phyloP scores from a whole-genome alignment of 2,888 invertebrate species.

The Drosophila testacea region DNA sequence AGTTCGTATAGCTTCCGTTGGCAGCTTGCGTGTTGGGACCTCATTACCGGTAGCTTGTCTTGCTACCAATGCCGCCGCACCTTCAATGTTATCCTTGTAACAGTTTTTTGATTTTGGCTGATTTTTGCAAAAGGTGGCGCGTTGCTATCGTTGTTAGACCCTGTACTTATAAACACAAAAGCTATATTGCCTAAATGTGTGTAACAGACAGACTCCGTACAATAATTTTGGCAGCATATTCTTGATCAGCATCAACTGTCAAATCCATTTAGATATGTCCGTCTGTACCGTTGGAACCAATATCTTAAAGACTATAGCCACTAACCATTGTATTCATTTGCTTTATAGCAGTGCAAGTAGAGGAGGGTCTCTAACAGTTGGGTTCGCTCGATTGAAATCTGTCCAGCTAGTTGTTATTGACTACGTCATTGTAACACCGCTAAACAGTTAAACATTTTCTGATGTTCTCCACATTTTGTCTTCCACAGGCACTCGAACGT shows the following conservation, averaged over 20 bases:
- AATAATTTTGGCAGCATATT: too few species aligned
- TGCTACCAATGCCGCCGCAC: conserved; percentile 34
- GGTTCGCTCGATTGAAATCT: too few species aligned
- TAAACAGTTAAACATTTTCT: conserved; percentile 4
- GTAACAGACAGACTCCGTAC: too few species aligned
- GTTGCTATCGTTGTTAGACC: conserved; percentile 17
- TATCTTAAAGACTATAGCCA: too few species aligned
- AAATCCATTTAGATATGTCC: too few species aligned
- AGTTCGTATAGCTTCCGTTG: conserved; percentile 17
- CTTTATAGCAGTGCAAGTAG: too few species aligned
- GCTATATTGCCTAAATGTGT: too few species aligned
- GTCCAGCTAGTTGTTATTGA: conserved; percentile 23
- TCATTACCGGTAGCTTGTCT: conserved; percentile 55
- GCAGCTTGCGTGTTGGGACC: conserved; percentile 73
- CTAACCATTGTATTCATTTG: too few species aligned
- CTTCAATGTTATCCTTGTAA: conserved; percentile 51
- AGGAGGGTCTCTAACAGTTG: too few species aligned
- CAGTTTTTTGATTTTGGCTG: conserved; percentile 38
- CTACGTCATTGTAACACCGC: conserved; percentile 26
- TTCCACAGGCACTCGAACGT: conserved; percentile 93
- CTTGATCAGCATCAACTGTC: too few species aligned
- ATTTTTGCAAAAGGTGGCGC: conserved; percentile 32
- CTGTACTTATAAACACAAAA: too few species aligned
- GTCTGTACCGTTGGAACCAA: too few species aligned
- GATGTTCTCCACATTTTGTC: conserved; percentile 28